Evolutionary conservation across 2,113 vertebrate genomes (phyloP).

Genomic region (Sciurus niger): DNA sequence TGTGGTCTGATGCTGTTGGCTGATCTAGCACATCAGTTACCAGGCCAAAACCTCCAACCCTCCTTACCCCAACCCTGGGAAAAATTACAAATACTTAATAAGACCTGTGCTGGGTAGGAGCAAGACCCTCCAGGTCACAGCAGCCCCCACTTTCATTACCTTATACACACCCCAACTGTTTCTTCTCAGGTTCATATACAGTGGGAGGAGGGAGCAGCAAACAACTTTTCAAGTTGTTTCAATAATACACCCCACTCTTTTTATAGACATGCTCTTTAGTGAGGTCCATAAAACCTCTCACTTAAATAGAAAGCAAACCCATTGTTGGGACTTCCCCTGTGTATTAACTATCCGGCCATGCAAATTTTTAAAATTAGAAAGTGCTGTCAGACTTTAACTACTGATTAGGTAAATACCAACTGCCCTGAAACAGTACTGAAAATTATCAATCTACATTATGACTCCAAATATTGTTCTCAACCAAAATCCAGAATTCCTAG

Average conservation of each 20-base stretch:
- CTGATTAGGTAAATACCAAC: not conserved
- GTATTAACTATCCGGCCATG: not conserved
- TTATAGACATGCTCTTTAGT: not conserved
- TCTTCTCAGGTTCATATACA: slow-evolving; percentile 34
- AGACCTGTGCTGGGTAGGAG: not conserved
- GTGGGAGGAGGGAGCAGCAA: not conserved
- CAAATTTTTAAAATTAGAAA: not conserved
- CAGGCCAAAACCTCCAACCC: not conserved
- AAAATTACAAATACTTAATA: not conserved
- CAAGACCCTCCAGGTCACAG: not conserved
- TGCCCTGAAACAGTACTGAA: not conserved
- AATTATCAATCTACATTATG: not conserved
- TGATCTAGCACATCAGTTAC: not conserved
- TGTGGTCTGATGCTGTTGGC: slow-evolving; percentile 24
- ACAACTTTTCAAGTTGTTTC: slow-evolving; percentile 42
- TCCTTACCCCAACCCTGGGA: not conserved
- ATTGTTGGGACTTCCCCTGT: not conserved
- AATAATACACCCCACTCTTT: not conserved
- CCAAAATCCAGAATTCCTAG: slow-evolving; percentile 13
- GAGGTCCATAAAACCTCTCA: slow-evolving; percentile 7
- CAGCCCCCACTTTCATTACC: slow-evolving; percentile 54
- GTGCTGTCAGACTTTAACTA: not conserved
- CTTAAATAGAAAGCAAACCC: slow-evolving; percentile 46
- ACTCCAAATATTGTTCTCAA: not conserved
- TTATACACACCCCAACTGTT: slow-evolving; percentile 58